A percentile compares a stretch with the other conserved stretches of the same genome.
phyloP scores from a whole-genome alignment of 1,140 invertebrate species.

The Drosophila cardini region DNA sequence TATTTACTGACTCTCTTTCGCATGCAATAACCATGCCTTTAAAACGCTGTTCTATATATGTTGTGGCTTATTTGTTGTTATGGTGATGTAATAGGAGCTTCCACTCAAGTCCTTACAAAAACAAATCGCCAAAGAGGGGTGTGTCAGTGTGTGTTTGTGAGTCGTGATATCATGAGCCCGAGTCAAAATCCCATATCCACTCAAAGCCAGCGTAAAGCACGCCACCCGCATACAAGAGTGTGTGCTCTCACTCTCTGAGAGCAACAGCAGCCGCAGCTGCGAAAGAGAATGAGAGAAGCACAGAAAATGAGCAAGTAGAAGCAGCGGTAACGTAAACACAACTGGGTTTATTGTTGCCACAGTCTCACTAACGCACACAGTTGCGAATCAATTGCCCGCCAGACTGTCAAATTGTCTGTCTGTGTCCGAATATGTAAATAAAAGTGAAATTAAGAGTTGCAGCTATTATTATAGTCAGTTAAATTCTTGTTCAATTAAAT shows the following conservation, averaged over 20 bases:
- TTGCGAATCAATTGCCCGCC: conserved; percentile 47
- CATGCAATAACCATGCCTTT: conserved; percentile 12
- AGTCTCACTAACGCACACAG: neutral
- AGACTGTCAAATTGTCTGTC: conserved; percentile 16
- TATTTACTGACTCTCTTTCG: conserved; percentile 37
- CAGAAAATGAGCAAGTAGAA: conserved; percentile 6
- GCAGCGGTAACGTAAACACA: conserved; percentile 30
- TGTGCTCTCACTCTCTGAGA: conserved; percentile 16
- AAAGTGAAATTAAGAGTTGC: conserved; percentile 65
- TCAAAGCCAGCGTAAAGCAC: conserved; percentile 25
- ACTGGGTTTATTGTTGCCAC: conserved; percentile 34
- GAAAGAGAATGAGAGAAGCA: neutral
- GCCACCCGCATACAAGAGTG: conserved; percentile 35
- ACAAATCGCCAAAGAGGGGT: conserved; percentile 26
- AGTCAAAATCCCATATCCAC: neutral
- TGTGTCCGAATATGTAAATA: conserved; percentile 60
- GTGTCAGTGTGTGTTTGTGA: conserved; percentile 3
- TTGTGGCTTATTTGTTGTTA: conserved; percentile 20
- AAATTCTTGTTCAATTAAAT: conserved; percentile 44
- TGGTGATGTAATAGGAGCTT: conserved; percentile 68
- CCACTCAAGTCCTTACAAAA: conserved; percentile 58
- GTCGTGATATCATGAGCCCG: conserved; percentile 38
- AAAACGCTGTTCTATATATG: conserved; percentile 18
- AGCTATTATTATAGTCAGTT: conserved; percentile 33
- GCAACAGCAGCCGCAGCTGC: conserved; percentile 3